Conservation (phyloP, 2,113 vertebrate species). For the Rhea pennata region DNA sequence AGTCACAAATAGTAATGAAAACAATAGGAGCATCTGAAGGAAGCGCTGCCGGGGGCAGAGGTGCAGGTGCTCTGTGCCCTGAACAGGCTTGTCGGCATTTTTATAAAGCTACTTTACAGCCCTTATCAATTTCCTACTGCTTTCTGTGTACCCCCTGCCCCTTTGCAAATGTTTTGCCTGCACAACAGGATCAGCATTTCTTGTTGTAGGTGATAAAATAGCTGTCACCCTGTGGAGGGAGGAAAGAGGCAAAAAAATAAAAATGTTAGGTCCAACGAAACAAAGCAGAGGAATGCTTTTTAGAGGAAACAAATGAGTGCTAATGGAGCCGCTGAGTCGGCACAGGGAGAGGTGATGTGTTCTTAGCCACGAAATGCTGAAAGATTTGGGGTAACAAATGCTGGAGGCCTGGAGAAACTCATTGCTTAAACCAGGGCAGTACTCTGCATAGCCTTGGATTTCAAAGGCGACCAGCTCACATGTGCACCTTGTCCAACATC, state of each 20-base stretch:
- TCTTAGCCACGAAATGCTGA: neutral
- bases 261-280: constrained; percentile 19
- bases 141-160: constrained; percentile 68
- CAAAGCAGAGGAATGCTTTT: constrained; percentile 13
- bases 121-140: constrained; percentile 71
- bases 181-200: constrained; percentile 70
- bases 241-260: constrained; percentile 32
- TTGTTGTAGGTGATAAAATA: constrained; percentile 74
- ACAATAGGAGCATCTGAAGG: constrained; percentile 75
- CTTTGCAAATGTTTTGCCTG: constrained; percentile 72
- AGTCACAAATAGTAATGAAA: constrained; percentile 79
- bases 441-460: neutral
- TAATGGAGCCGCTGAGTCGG: constrained; percentile 49
- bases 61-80: constrained; percentile 74
- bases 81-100: constrained; percentile 75
- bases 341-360: neutral
- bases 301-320: constrained; percentile 27
- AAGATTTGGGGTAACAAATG: neutral
- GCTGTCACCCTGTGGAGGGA: constrained; percentile 64
- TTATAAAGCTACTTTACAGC: constrained; percentile 71
- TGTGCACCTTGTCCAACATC: neutral
- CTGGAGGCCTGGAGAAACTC: neutral
- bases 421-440: neutral
- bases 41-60: constrained; percentile 62
- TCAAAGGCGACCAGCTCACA: neutral